Percentiles rank a stretch among this genome's conserved stretches.
Evolutionary conservation across 2,797 vertebrate genomes (phyloP).

Genomic region (Protosalanx chinensis): DNA sequence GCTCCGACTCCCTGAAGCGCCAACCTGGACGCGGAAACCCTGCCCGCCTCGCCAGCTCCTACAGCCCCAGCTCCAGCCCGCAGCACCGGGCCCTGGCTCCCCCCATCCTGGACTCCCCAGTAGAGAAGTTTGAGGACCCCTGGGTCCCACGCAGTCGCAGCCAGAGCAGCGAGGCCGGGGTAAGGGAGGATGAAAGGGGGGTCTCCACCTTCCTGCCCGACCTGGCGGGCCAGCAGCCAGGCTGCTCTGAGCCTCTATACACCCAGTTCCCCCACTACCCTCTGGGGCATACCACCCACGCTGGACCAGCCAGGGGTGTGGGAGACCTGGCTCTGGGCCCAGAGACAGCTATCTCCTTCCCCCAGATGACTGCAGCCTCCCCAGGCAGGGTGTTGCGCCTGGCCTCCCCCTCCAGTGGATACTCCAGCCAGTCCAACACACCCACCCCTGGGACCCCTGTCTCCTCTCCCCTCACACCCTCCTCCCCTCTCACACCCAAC

Average conservation of each 20-base stretch:
- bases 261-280: conserved; percentile 43
- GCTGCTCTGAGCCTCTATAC: conserved; percentile 63
- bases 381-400: conserved; percentile 77
- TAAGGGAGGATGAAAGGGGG: conserved; percentile 72
- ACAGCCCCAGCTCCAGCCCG: conserved; percentile 73
- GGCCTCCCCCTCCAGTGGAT: conserved; percentile 87
- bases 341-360: conserved; percentile 42
- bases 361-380: conserved; percentile 3
- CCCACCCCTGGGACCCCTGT: conserved; percentile 83
- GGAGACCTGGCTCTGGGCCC: conserved; percentile 26
- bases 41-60: not conserved
- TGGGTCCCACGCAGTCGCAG: conserved; percentile 83
- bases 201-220: conserved; percentile 61
- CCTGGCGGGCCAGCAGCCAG: conserved; percentile 55
- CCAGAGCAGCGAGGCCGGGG: conserved; percentile 64
- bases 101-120: conserved; percentile 61
- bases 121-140: conserved; percentile 79
- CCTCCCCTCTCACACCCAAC: conserved; percentile 42
- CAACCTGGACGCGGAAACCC: conserved; percentile 64
- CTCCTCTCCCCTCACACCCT: conserved; percentile 82
- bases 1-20: conserved; percentile 85
- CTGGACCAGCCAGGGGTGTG: conserved; percentile 22
- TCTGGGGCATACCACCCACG: conserved; percentile 62
- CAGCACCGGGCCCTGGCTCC: conserved; percentile 65
- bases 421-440: conserved; percentile 91